These are phyloP conservation scores for Caenorhabditis becei DNA, from an alignment of 2,888 invertebrate species.

Conservation along the genomic window DNA sequence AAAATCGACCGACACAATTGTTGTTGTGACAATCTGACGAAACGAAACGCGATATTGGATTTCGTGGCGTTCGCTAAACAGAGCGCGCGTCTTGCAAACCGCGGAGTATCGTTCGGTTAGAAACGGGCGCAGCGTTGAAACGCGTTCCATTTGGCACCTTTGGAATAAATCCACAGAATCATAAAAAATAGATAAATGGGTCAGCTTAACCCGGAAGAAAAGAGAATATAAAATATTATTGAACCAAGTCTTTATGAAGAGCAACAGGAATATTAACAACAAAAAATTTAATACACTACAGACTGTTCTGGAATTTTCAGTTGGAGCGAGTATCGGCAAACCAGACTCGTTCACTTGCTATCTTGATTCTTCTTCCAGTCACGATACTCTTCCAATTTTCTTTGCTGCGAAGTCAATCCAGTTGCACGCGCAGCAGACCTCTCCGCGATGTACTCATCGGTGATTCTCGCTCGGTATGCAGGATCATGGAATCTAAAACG, in stretches of 20 bases:
- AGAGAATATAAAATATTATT: slow-evolving; percentile 6
- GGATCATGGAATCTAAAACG: slow-evolving; percentile 78
- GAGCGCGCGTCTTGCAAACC: slow-evolving; percentile 3
- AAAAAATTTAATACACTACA: neutral
- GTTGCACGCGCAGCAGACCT: slow-evolving; percentile 68
- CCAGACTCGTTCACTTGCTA: neutral
- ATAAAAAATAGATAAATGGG: neutral
- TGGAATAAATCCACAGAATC: neutral
- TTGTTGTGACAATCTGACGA: slow-evolving; percentile 1
- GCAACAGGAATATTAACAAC: neutral
- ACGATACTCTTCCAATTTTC: slow-evolving; percentile 76
- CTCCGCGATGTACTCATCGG: slow-evolving; percentile 76
- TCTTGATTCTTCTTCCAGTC: slow-evolving; percentile 76
- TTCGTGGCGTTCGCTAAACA: slow-evolving; percentile 15
- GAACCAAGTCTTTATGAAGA: neutral
- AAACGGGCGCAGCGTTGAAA: neutral
- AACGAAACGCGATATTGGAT: neutral
- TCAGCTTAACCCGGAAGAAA: slow-evolving; percentile 6
- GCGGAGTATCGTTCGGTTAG: slow-evolving; percentile 18
- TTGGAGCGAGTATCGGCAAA: no score
- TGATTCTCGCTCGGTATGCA: slow-evolving; percentile 75
- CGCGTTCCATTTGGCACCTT: neutral
- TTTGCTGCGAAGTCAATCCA: slow-evolving; percentile 72
- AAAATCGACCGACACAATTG: neutral
- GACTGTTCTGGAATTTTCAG: neutral